Evolutionary conservation across 1,140 invertebrate species (phyloP).

Genomic region (Diorhabda sublineata): DNA sequence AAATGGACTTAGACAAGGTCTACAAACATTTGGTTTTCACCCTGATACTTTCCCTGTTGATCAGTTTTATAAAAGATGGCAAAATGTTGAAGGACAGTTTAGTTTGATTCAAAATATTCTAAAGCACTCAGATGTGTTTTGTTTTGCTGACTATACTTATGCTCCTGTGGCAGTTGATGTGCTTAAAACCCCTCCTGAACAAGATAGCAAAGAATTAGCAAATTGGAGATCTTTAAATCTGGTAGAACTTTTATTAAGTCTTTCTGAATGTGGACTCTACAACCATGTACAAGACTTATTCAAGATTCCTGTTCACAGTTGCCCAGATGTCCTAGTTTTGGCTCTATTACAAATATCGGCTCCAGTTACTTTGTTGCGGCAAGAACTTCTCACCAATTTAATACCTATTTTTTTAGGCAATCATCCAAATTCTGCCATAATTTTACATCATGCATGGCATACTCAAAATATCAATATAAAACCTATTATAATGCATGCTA

Average conservation of each 20-base stretch:
- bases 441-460: constrained; percentile 93
- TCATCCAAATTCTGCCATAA: constrained; percentile 89
- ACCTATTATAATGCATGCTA: constrained; percentile 89
- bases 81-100: constrained; percentile 88
- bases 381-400: constrained; percentile 79
- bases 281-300: constrained; percentile 83
- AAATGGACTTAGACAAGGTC: constrained; percentile 71
- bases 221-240: constrained; percentile 90
- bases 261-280: constrained; percentile 83
- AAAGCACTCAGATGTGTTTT: constrained; percentile 90
- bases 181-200: constrained; percentile 87
- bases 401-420: constrained; percentile 91
- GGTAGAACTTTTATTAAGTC: constrained; percentile 79
- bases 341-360: constrained; percentile 80
- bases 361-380: constrained; percentile 68
- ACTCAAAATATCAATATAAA: constrained; percentile 68
- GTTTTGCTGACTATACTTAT: constrained; percentile 87
- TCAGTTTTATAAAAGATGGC: constrained; percentile 77
- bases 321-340: constrained; percentile 88
- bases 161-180: constrained; percentile 81
- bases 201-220: constrained; percentile 86
- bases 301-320: constrained; percentile 87
- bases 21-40: constrained; percentile 69
- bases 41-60: constrained; percentile 82
- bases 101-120: constrained; percentile 82